These are phyloP conservation scores for Zaprionus inermis DNA, from an alignment of 1,140 invertebrate species.

Conservation along the genomic window DNA sequence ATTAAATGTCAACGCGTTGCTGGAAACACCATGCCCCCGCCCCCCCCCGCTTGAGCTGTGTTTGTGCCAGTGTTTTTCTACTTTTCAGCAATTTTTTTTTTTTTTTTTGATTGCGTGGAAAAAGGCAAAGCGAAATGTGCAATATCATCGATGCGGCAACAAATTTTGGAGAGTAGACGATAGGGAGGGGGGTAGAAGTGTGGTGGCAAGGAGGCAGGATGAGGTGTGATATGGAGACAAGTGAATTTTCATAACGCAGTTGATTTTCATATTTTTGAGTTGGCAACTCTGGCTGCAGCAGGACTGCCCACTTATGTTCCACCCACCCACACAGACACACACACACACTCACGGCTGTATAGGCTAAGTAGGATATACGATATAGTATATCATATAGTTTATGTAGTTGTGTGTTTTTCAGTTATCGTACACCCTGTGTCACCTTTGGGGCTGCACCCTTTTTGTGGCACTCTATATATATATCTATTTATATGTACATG, in stretches of 20 bases:
- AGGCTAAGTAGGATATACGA: not conserved
- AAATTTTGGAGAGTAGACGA: slow-evolving; percentile 15
- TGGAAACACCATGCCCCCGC: slow-evolving; percentile 1
- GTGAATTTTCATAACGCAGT: slow-evolving; percentile 51
- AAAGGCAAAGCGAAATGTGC: not conserved
- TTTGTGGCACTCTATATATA: not conserved
- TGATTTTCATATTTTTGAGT: slow-evolving; percentile 53
- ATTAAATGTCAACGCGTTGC: slow-evolving; percentile 45
- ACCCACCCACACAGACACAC: not conserved
- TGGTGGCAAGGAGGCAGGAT: too few relatives aligned
- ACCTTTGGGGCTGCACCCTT: not conserved
- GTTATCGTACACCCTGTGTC: not conserved
- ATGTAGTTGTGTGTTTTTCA: not conserved
- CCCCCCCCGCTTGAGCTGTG: not conserved
- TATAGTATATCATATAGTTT: not conserved
- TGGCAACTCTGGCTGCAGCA: not conserved
- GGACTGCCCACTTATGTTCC: slow-evolving; percentile 1
- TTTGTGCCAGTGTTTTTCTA: slow-evolving; percentile 28
- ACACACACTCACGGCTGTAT: too few relatives aligned
- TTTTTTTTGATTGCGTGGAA: too few relatives aligned
- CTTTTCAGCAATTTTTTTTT: slow-evolving; percentile 13
- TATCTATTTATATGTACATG: not conserved
- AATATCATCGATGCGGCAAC: slow-evolving; percentile 46
- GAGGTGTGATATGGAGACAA: not conserved
- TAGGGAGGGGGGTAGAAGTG: not conserved